Evolutionary conservation across 1,140 invertebrate species (phyloP).

Genomic region (Orchestia grillus): DNA sequence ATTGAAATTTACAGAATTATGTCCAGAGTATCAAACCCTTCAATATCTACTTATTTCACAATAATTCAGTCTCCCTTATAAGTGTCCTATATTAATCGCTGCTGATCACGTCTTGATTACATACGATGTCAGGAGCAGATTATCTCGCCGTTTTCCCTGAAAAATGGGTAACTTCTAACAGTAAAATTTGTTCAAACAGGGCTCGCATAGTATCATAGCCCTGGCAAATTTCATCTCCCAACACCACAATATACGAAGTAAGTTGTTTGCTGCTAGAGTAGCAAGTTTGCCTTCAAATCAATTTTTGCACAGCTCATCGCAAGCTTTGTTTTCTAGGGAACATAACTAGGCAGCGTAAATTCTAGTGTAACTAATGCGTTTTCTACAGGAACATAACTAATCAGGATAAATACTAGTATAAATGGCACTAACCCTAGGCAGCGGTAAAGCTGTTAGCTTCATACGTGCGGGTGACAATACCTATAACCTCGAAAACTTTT

Average conservation of each 20-base stretch:
- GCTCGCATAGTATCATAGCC: neutral
- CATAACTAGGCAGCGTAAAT: no score
- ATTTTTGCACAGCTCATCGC: no score
- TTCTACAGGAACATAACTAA: no score
- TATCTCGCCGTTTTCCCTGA: neutral
- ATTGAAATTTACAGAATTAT: neutral
- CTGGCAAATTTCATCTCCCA: neutral
- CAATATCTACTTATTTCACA: neutral
- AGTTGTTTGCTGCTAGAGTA: no score
- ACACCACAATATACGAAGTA: neutral
- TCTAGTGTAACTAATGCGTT: no score
- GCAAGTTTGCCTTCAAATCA: no score
- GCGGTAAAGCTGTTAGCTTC: no score
- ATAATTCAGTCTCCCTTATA: neutral
- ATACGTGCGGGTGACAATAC: no score
- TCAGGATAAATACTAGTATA: neutral
- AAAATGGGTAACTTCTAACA: neutral
- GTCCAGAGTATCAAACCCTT: neutral
- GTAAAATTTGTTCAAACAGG: neutral
- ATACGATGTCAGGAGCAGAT: no score
- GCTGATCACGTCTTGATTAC: neutral
- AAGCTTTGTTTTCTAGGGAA: no score
- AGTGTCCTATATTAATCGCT: neutral
- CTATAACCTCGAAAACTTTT: no score
- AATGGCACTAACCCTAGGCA: no score